Base-by-base conservation (phyloP, 2,113 vertebrate species). In the Alligator mississippiensis region DNA sequence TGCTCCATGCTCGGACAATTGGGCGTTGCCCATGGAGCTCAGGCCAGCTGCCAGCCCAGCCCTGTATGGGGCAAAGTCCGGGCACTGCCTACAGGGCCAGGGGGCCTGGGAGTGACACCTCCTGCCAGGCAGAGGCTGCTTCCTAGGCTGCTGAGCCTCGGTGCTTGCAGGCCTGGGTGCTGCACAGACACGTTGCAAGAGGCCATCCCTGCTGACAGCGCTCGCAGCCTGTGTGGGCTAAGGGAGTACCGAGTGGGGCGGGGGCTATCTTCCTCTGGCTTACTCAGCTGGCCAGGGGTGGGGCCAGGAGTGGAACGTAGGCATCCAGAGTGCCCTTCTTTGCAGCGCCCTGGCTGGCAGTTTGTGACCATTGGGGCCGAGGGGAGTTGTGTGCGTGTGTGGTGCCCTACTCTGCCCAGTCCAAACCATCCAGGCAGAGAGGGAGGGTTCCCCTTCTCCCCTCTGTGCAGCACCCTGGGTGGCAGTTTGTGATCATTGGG, bases 41-140 rank as follows among this genome's bases (percentile, higher is more conserved):
- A 16, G 64, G 28, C 64, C 64, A 30, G 16, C 64, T 30, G 16
- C 64, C 64, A 68, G 64, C 68, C 21, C 11, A 38, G 19, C 34
- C 68, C 68, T 22, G 68, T 22, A 22, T 21, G 34, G 63, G 63
- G 63, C 47, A 75, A 75, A 87, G 89, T 89, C 66, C 87, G 3
- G 0, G 6, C 3, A 2, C 30, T 70, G 25, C n/a, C 19, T n/a
- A 11, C 19, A 28, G 3, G 2, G 76, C 19, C 19, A 28, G 3
- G 2, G 76, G 57, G 58, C 0, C 19, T 1, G 10, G n/a, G 17
- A 1, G 2, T 89, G 64, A 17, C 68, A 38, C 83, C 5, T 21
- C 59, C 6, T 54, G 58, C 58, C 1, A 1, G 54, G 21, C 15
- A n/a, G 47, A 61, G 18, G 38, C 9, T 0, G 0, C 0, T 0